Percentiles rank a stretch among this genome's conserved stretches.
Evolutionary conservation across 2,888 invertebrate genomes (phyloP).

Genomic region (Metellina segmentata): DNA sequence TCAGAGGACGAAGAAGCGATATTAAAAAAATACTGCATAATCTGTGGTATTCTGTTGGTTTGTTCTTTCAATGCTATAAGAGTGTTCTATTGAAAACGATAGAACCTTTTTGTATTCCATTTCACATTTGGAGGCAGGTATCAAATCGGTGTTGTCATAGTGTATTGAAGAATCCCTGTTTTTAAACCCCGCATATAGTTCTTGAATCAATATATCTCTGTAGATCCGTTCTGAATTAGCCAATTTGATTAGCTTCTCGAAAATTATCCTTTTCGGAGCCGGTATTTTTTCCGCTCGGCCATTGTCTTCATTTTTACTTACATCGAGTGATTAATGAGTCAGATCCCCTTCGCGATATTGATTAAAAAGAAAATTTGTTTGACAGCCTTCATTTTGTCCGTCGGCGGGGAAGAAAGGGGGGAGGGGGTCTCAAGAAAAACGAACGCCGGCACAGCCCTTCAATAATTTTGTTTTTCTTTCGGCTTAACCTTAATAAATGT

Average conservation of each 20-base stretch:
- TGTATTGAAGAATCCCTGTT: not conserved
- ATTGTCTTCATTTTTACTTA: slow-evolving; percentile 61
- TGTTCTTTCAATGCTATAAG: no score
- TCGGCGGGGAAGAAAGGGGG: slow-evolving; percentile 18
- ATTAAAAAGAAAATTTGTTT: slow-evolving; percentile 75
- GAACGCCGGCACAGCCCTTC: slow-evolving; percentile 54
- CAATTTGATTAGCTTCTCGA: not conserved
- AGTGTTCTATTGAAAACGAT: no score
- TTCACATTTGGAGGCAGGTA: no score
- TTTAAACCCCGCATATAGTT: not conserved
- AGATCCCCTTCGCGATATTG: slow-evolving; percentile 57
- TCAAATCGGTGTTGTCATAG: no score
- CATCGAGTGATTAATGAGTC: slow-evolving; percentile 70
- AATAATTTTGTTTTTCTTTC: slow-evolving; percentile 70
- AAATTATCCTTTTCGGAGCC: not conserved
- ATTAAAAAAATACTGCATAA: no score
- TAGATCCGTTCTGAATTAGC: not conserved
- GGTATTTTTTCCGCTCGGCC: slow-evolving; percentile 7
- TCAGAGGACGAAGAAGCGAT: no score
- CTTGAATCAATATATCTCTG: not conserved
- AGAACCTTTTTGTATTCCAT: no score
- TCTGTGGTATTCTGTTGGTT: no score
- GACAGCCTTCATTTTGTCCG: slow-evolving; percentile 75
- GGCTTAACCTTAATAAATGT: slow-evolving; percentile 73
- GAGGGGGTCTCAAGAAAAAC: slow-evolving; percentile 40